phyloP scores from a whole-genome alignment of 37 sponge, comb jelly and placozoan genomes.

The Ianthella basta region DNA sequence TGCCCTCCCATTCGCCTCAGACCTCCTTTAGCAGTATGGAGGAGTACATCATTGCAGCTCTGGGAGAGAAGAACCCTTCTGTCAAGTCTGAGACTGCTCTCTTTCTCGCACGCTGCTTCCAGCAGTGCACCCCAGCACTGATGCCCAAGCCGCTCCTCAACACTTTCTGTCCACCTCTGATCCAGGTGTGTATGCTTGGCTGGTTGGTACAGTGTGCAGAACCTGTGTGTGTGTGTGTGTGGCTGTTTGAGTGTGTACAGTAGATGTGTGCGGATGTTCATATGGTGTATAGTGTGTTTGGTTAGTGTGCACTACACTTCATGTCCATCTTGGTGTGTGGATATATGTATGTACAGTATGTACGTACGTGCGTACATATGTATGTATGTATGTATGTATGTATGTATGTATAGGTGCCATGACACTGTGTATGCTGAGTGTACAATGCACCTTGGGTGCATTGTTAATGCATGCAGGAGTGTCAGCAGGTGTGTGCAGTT shows the following conservation, averaged over 20 bases:
- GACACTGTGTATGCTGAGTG: too few relatives aligned
- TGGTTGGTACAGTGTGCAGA: background rate
- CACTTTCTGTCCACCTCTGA: conserved; percentile 68
- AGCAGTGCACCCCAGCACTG: conserved; percentile 77
- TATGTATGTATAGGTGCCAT: too few relatives aligned
- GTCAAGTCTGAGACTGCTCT: conserved; percentile 83
- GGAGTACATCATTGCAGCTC: conserved; percentile 76
- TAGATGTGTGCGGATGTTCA: background rate
- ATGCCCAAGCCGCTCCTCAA: conserved; percentile 86
- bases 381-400: too few relatives aligned
- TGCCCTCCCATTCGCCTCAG: conserved; percentile 60
- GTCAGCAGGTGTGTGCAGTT: too few relatives aligned
- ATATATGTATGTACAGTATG: background rate
- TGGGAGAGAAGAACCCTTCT: conserved; percentile 88
- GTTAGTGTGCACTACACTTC: too few relatives aligned
- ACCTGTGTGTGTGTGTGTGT: background rate
- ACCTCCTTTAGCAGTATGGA: conserved; percentile 67
- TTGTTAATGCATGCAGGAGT: too few relatives aligned
- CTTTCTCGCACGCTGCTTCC: conserved; percentile 83
- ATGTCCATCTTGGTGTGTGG: background rate
- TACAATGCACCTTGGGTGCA: too few relatives aligned
- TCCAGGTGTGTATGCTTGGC: conserved; percentile 51
- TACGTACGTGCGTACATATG: too few relatives aligned
- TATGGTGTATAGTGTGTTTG: too few relatives aligned
- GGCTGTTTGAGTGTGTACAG: background rate